Evolutionary conservation across 2,113 vertebrate genomes (phyloP).

Genomic region (Sarotherodon lohbergeri): DNA sequence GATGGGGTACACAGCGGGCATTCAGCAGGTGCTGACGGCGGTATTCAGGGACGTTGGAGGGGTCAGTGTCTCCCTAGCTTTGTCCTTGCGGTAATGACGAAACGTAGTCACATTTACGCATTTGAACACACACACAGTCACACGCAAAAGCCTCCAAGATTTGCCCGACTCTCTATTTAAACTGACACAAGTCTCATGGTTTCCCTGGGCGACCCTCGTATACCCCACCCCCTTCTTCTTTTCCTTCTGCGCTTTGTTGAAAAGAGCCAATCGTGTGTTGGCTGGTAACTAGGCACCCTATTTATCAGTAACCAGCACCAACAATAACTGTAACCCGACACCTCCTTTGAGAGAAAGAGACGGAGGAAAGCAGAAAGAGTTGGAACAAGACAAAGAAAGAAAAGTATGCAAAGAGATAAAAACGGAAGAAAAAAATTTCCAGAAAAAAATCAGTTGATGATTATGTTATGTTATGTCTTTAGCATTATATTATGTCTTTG

Average conservation of each 20-base stretch:
- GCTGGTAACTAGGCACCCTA: slow-evolving; percentile 70
- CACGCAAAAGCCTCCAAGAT: slow-evolving; percentile 28
- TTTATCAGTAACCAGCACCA: slow-evolving; percentile 70
- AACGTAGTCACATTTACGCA: background rate
- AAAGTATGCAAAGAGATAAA: background rate
- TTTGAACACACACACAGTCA: slow-evolving; percentile 4
- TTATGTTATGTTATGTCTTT: background rate
- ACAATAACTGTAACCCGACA: slow-evolving; percentile 69
- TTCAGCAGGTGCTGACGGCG: slow-evolving; percentile 45
- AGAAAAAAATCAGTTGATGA: background rate
- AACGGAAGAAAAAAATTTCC: background rate
- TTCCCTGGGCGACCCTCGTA: slow-evolving; percentile 43
- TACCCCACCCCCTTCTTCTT: background rate
- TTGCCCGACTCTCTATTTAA: slow-evolving; percentile 45
- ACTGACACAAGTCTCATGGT: slow-evolving; percentile 60
- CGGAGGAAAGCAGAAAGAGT: slow-evolving; percentile 12
- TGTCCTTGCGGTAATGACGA: background rate
- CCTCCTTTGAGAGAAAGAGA: slow-evolving; percentile 42
- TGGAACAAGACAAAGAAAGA: slow-evolving; percentile 7
- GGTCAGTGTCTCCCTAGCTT: slow-evolving; percentile 30
- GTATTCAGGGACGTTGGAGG: background rate
- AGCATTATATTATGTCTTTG: background rate
- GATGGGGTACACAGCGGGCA: slow-evolving; percentile 21
- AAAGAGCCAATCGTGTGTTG: slow-evolving; percentile 56
- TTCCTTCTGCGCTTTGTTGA: slow-evolving; percentile 44